These are phyloP conservation scores for Platyscapa corneri DNA, from an alignment of 1,140 invertebrate species.

Conservation along the genomic window DNA sequence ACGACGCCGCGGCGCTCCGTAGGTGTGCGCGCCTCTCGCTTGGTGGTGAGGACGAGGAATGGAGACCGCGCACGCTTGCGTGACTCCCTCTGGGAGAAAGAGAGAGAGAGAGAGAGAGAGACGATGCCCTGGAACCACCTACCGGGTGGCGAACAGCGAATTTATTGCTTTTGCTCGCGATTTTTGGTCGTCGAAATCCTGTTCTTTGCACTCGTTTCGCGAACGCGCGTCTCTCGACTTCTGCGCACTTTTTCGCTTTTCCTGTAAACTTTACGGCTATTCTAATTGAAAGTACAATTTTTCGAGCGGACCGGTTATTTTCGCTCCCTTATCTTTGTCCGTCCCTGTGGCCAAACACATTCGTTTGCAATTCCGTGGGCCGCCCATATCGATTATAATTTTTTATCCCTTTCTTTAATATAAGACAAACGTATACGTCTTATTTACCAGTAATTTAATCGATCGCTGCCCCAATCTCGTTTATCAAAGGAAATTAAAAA, in stretches of 20 bases:
- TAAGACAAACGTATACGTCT: neutral
- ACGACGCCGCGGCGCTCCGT: neutral
- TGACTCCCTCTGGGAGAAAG: neutral
- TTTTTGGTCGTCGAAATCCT: conserved; percentile 5
- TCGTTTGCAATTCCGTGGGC: too few species aligned
- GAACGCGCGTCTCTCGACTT: neutral
- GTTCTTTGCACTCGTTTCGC: neutral
- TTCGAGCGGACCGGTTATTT: neutral
- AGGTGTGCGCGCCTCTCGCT: conserved; percentile 12
- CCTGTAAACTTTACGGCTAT: neutral
- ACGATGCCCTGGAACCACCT: conserved; percentile 32
- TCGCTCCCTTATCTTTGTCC: too few species aligned
- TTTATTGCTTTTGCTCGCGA: neutral
- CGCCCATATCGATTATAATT: too few species aligned
- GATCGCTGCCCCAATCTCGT: neutral
- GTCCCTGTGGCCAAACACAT: too few species aligned
- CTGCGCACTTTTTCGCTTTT: neutral
- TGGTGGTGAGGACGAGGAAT: conserved; percentile 8
- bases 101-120: conserved; percentile 1
- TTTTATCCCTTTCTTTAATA: neutral
- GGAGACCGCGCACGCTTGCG: conserved; percentile 35
- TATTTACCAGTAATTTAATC: neutral
- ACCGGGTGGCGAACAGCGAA: conserved; percentile 24
- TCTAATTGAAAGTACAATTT: neutral
- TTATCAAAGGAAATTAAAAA: neutral